Evolutionary conservation across 1,140 invertebrate species (phyloP), one percentile per base, ranked within the genome.

Genomic region (Anadara kagoshimensis): DNA sequence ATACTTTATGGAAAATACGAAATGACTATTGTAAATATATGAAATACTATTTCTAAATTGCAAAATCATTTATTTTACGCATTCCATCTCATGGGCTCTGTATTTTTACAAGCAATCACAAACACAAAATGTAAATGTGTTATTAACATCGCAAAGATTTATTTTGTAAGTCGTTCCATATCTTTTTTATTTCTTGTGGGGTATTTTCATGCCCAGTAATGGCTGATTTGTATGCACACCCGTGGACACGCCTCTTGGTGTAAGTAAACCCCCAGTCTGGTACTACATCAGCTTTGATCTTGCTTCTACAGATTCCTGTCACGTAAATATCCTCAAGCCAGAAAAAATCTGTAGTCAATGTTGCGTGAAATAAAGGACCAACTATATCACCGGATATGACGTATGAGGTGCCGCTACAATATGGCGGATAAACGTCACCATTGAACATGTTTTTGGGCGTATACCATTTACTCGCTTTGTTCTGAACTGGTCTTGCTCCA

Each of bases 301-400:
- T 73, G 22, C 43, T 54, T 56, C 75, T 57, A 51, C 69, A 72
- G 11, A 82, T 66, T 18, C 83, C 88, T 26, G 88, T 88, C 0
- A 89, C 78, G 71, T 80, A 89, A 26, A 88, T 83, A 76, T 89
- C 88, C 71, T 89, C 88, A 5, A 89, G 67, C 53, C 85, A 83
- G 16, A 88, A 73, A n/a, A 84, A 67, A 0, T 69, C 69, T 16
- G 41, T 64, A 20, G 51, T 20, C 54, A 80, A 62, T 11, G 86
- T 81, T 5, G 78, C 79, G 20, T 75, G 36, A 67, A 79, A 86
- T 22, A 89, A 59, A 5, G 78, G 66, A 26, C 62, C 43, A 18
- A 88, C 71, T 11, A 86, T 41, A 49, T 80, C 78, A 4, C 78
- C 74, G 8, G 85, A 83, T 12, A 89, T 43, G 11, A 87, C 79